Evolutionary conservation across 1,140 invertebrate species (phyloP).

Genomic region (Solenopsis fugax): DNA sequence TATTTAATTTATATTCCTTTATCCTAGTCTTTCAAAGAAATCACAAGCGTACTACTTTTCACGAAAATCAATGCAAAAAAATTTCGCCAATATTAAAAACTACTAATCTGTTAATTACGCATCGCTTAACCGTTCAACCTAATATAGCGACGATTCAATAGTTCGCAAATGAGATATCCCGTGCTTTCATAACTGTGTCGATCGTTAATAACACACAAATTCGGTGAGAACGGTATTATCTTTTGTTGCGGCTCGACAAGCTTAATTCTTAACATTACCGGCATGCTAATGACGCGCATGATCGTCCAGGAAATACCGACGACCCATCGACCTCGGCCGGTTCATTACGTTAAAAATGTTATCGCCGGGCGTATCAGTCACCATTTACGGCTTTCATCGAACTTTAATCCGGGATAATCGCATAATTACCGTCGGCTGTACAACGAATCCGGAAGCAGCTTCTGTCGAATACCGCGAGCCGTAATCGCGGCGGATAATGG

Average conservation of each 20-base stretch:
- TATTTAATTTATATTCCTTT: not conserved
- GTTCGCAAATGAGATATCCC: slow-evolving; percentile 24
- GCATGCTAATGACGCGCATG: slow-evolving; percentile 21
- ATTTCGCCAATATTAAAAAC: not conserved
- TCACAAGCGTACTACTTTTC: not conserved
- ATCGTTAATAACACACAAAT: slow-evolving; percentile 4
- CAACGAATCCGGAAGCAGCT: slow-evolving; percentile 49
- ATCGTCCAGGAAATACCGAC: slow-evolving; percentile 11
- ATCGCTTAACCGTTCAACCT: slow-evolving; percentile 1
- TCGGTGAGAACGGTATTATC: not conserved
- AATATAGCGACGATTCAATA: slow-evolving; percentile 3
- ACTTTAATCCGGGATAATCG: slow-evolving; percentile 59
- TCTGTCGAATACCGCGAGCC: slow-evolving; percentile 35
- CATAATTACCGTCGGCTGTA: slow-evolving; percentile 35
- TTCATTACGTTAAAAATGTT: slow-evolving; percentile 49
- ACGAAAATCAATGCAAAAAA: slow-evolving; percentile 10
- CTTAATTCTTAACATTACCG: slow-evolving; percentile 32
- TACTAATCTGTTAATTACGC: slow-evolving; percentile 45
- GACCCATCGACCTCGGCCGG: slow-evolving; percentile 36
- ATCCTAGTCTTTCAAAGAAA: not conserved
- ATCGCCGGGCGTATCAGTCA: slow-evolving; percentile 13
- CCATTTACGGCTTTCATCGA: slow-evolving; percentile 45
- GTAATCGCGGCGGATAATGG: slow-evolving; percentile 58
- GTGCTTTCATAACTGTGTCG: not conserved
- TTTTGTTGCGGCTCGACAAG: not conserved